Conservation (phyloP, 2,888 invertebrate genomes). For the Prostheceraeus crozeri region DNA sequence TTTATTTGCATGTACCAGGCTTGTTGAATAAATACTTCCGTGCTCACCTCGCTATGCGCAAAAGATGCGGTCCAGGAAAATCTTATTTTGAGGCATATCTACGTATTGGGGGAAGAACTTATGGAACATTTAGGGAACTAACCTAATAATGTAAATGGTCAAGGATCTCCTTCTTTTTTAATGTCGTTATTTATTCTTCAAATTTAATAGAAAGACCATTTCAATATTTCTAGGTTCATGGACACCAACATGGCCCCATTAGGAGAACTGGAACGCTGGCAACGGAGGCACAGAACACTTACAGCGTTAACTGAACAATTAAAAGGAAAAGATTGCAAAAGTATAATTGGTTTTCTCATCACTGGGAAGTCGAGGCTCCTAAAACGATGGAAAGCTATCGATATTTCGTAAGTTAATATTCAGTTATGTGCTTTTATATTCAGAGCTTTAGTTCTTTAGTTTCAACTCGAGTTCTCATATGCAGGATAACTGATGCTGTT, state of each 20-base stretch:
- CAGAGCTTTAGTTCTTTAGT: neutral
- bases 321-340: constrained; percentile 56
- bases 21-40: no score
- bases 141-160: no score
- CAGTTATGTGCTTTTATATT: no score
- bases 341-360: constrained; percentile 54
- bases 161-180: no score
- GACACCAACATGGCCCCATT: constrained; percentile 54
- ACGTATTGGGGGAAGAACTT: no score
- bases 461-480: neutral
- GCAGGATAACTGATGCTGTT: constrained; percentile 56
- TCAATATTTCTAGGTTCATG: constrained; percentile 47
- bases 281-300: constrained; percentile 51
- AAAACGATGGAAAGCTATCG: constrained; percentile 55
- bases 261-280: constrained; percentile 55
- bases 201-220: no score
- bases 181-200: no score
- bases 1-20: no score
- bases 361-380: constrained; percentile 55
- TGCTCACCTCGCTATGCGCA: no score
- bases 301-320: constrained; percentile 55
- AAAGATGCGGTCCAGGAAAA: no score
- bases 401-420: constrained; percentile 53
- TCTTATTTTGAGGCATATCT: no score
- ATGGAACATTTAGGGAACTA: no score